Percentiles rank a stretch among this genome's conserved stretches.
phyloP scores from a whole-genome alignment of 2,888 invertebrate genomes.

The Cephus runcator region DNA sequence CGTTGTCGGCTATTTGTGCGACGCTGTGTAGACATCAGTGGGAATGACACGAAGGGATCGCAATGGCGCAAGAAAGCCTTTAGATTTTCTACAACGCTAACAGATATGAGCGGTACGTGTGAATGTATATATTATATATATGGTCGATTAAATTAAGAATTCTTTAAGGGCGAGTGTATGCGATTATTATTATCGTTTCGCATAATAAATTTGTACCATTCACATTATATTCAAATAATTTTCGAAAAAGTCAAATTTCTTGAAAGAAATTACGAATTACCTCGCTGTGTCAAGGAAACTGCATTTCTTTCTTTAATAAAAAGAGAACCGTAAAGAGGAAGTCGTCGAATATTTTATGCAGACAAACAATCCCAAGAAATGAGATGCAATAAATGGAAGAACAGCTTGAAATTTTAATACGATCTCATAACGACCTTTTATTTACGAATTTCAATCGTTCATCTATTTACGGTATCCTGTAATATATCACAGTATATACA shows the following conservation, averaged over 20 bases:
- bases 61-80: too few species aligned
- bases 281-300: neutral
- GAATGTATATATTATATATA: neutral
- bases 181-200: too few species aligned
- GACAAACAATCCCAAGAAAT: neutral
- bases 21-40: too few species aligned
- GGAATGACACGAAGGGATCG: too few species aligned
- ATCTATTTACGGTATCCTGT: neutral
- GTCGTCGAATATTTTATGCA: neutral
- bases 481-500: neutral
- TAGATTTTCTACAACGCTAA: too few species aligned
- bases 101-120: too few species aligned
- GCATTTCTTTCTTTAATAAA: neutral
- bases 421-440: neutral
- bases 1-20: too few species aligned
- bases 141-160: neutral
- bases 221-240: too few species aligned
- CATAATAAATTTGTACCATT: too few species aligned
- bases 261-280: neutral
- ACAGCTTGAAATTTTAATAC: neutral
- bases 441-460: neutral
- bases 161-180: too few species aligned
- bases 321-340: neutral
- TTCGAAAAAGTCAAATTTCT: too few species aligned
- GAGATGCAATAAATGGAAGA: neutral